Evolutionary conservation across 2,888 invertebrate species (phyloP).

Genomic region (Baccha elongata): DNA sequence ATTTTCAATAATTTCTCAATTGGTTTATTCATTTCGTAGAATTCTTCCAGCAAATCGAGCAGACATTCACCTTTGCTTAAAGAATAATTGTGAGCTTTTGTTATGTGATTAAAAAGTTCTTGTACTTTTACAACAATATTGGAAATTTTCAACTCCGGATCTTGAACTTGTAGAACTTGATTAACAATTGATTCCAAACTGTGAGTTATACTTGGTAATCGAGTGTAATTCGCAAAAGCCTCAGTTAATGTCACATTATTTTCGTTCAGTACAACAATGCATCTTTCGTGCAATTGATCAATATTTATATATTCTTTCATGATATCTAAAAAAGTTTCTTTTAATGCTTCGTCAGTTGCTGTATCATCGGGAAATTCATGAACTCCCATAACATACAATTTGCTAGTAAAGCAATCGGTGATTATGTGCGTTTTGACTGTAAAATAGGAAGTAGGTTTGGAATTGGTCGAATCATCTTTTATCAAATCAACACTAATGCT

Average conservation of each 20-base stretch:
- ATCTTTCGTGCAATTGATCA: neutral
- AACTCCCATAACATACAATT: slow-evolving; percentile 38
- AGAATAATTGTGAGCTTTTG: slow-evolving; percentile 42
- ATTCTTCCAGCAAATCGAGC: slow-evolving; percentile 51
- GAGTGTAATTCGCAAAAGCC: slow-evolving; percentile 38
- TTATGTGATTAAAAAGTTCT: slow-evolving; percentile 54
- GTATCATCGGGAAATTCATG: slow-evolving; percentile 20
- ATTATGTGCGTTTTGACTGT: slow-evolving; percentile 52
- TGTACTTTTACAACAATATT: slow-evolving; percentile 46
- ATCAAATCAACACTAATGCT: slow-evolving; percentile 52
- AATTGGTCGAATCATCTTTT: slow-evolving; percentile 17
- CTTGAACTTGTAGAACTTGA: slow-evolving; percentile 41
- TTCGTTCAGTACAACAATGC: slow-evolving; percentile 56
- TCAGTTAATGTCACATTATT: slow-evolving; percentile 24
- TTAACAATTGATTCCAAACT: slow-evolving; percentile 50
- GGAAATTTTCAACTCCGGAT: slow-evolving; percentile 49
- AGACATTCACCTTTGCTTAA: slow-evolving; percentile 50
- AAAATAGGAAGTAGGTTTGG: slow-evolving; percentile 30
- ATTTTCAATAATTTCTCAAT: slow-evolving; percentile 54
- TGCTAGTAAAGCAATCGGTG: slow-evolving; percentile 27
- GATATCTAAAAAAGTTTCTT: slow-evolving; percentile 29
- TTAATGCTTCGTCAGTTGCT: slow-evolving; percentile 4
- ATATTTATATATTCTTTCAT: slow-evolving; percentile 49
- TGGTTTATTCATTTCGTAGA: slow-evolving; percentile 67
- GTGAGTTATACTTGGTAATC: slow-evolving; percentile 56